phyloP scores from a whole-genome alignment of 2,888 invertebrate genomes.

The Leptarthrus brevirostris region DNA sequence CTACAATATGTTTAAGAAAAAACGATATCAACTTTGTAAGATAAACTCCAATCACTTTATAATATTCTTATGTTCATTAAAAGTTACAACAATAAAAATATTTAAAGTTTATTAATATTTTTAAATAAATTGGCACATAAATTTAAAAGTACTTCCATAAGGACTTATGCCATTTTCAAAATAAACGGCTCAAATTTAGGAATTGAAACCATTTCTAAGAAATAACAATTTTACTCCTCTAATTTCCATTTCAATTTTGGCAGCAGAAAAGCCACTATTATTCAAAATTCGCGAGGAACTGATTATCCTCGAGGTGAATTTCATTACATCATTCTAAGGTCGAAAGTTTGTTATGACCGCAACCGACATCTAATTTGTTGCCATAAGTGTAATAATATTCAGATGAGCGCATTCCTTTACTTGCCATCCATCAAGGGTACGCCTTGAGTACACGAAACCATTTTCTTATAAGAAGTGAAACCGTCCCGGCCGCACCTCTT shows the following conservation, averaged over 20 bases:
- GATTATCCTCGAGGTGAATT: slow-evolving; percentile 35
- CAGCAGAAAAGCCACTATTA: slow-evolving; percentile 1
- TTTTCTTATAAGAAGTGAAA: slow-evolving; percentile 20
- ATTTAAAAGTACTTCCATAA: no score
- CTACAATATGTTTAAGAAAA: no score
- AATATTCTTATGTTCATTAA: no score
- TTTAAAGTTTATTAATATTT: no score
- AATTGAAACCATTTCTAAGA: no score
- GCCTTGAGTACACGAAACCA: slow-evolving; percentile 20
- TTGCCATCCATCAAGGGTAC: slow-evolving; percentile 27
- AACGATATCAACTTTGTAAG: no score
- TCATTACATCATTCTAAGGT: slow-evolving; percentile 33
- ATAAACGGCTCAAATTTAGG: no score
- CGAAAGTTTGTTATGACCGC: slow-evolving; percentile 40
- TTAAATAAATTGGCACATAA: no score
- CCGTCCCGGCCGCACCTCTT: slow-evolving; percentile 6
- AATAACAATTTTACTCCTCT: no score
- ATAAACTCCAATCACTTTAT: no score
- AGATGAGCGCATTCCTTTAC: slow-evolving; percentile 35
- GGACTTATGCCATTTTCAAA: no score
- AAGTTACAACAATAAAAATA: no score
- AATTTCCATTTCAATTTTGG: slow-evolving; percentile 14
- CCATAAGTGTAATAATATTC: slow-evolving; percentile 45
- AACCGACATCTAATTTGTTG: slow-evolving; percentile 43
- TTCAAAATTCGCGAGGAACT: slow-evolving; percentile 16